phyloP scores from a whole-genome alignment of 2,888 invertebrate genomes.

The Phlogophora meticulosa region DNA sequence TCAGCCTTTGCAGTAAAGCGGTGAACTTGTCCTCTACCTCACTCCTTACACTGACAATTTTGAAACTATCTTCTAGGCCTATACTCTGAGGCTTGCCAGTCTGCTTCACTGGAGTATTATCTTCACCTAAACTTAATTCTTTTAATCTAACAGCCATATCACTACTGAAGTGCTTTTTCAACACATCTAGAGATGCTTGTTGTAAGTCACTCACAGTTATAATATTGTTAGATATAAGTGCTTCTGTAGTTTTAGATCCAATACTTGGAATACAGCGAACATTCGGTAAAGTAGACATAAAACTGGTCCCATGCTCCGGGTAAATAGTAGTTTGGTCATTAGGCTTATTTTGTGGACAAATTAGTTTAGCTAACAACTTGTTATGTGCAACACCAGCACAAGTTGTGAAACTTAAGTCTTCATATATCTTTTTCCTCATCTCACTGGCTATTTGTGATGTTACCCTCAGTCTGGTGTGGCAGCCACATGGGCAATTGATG shows the following conservation, averaged over 20 bases:
- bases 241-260: constrained; percentile 93
- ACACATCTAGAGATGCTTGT: constrained; percentile 89
- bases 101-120: constrained; percentile 93
- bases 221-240: constrained; percentile 93
- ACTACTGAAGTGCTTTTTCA: constrained; percentile 92
- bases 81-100: constrained; percentile 95
- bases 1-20: constrained; percentile 93
- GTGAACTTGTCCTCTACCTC: constrained; percentile 94
- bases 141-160: constrained; percentile 93
- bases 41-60: constrained; percentile 93
- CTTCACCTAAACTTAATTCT: constrained; percentile 94
- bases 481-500: constrained; percentile 94
- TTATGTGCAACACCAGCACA: constrained; percentile 96
- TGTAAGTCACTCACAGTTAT: constrained; percentile 93
- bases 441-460: constrained; percentile 95
- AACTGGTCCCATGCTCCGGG: constrained; percentile 92
- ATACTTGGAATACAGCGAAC: constrained; percentile 94
- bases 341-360: constrained; percentile 94
- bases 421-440: constrained; percentile 93
- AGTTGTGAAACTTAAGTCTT: constrained; percentile 94
- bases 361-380: constrained; percentile 95
- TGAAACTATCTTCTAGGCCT: constrained; percentile 95
- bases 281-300: constrained; percentile 92
- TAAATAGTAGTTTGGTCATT: constrained; percentile 95
- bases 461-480: constrained; percentile 92